Base-by-base conservation (phyloP, 2,888 invertebrate genomes). In the Busseola fusca region DNA sequence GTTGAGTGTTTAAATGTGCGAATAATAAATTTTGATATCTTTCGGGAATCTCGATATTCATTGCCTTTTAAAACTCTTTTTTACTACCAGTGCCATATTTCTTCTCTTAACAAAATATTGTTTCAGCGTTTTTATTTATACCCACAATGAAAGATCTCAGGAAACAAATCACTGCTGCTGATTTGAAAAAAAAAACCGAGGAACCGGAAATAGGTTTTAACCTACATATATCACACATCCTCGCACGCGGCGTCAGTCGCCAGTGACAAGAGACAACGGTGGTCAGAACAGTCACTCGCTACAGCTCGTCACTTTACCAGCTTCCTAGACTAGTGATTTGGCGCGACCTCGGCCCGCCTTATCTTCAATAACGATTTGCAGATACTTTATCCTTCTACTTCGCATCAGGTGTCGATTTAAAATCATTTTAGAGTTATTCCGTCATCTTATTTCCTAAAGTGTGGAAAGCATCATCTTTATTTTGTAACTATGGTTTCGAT, bases 261-360 rank as follows among this genome's bases (percentile, higher is more conserved):
- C 12, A 27, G 50, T 40, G 27, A 27, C 18, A 42, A 34, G 25
- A 48, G 21, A 14, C 18, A 16, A 42, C 30, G 45, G 6, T 25
- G 45, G 6, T 16, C 1, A 30, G 0, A n/a, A 7, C 18, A 12
- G 18, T 14, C 40, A 45, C 52, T n/a, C 84, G 84, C 84, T 69
- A 12, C 40, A 76, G 67, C 80, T 76, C 34, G 5, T 64, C 25
- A 76, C 64, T 21, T 25, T 48, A 16, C 9, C 42, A 56, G 57
- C 72, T 72, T 63, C 63, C 56, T 78, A 80, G 70, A 82, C 76
- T 80, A 82, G 87, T 87, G 74, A 86, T 88, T 88, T 87, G 87
- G 86, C 85, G 78, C 87, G 89, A 89, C 90, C 90, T 91, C 90
- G 89, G 82, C 72, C 82, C 69, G 83, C 84, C 88, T 88, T 88